Evolutionary conservation across 2,888 invertebrate species (phyloP), one percentile per base, ranked within the genome.

Genomic region (Aplocera efformata): DNA sequence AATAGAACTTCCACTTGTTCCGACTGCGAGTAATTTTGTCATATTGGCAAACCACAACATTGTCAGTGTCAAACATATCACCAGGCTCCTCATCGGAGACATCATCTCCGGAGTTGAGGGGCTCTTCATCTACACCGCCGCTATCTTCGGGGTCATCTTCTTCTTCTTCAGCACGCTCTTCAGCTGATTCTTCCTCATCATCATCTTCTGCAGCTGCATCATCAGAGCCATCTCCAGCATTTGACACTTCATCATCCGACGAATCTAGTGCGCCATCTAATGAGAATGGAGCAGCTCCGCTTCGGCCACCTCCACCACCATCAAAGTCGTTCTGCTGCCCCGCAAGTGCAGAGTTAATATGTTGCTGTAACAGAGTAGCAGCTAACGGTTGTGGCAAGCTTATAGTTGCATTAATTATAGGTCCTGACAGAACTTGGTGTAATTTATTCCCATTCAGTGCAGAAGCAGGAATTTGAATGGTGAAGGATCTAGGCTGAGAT

Each of bases 1-100:
- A 90, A 80, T 98, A 96, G 81, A 99, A 99, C 90, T 99, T 99
- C 99, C 99, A 99, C 83, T 98, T 98, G 83, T 98, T 98, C 67
- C 99, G 94, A 78, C 96, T 98, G 77, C 99, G 93, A 53, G 98
- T 98, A 48, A 99, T 98, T 96, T 99, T 99, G 88, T 99, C 99
- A 88, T 99, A 99, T 83, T 99, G 99, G 80, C 99, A 99, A 44
- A 99, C 99, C 48, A 99, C 97, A 42, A 99, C 98, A 90, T 99
- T 99, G 62, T 99, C 99, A 26, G 99, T 98, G 66, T 99, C 99
- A 88, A 99, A 99, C 74, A 99, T 91, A 78, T 98, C 98, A 49
- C 94, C 91, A 0, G 96, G 94, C 71, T 98, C 96, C 67, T 98
- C 98, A 74, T 98, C 98, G 32, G 98, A 98, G 4, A 98, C 98